Percentiles rank a stretch among this genome's conserved stretches.
These are phyloP conservation scores for Procavia capensis DNA, from an alignment of 2,113 vertebrate genomes.

Conservation along the genomic window DNA sequence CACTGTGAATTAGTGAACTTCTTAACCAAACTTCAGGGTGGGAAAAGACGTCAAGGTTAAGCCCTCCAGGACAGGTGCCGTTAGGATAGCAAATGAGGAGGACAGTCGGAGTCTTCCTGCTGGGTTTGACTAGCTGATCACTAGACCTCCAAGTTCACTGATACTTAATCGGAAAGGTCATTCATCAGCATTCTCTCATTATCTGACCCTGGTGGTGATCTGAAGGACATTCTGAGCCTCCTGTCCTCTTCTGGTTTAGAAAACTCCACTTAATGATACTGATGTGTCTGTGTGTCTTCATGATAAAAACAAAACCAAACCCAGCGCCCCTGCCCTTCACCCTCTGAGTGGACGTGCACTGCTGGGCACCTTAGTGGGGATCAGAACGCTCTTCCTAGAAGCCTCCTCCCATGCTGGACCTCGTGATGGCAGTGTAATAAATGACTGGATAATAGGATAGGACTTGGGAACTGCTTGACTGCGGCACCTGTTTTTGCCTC, in stretches of 20 bases:
- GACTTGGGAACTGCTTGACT: not conserved
- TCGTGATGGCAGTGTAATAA: not conserved
- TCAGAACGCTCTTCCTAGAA: not conserved
- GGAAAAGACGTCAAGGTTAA: not conserved
- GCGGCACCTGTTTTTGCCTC: not conserved
- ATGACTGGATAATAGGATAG: not conserved
- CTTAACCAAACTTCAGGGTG: not conserved
- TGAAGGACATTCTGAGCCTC: not conserved
- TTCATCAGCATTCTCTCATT: not conserved
- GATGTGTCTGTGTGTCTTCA: not conserved
- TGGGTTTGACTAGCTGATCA: not conserved
- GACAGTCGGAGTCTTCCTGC: not conserved
- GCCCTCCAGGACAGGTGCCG: not conserved
- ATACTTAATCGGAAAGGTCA: not conserved
- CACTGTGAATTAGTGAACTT: not conserved
- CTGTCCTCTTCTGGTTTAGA: not conserved
- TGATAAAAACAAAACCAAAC: not conserved
- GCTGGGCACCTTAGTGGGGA: not conserved
- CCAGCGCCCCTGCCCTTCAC: not conserved
- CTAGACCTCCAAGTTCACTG: not conserved
- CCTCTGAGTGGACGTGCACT: accelerated
- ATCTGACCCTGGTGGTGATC: not conserved
- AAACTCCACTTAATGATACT: not conserved
- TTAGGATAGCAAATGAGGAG: not conserved
- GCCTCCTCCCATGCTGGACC: not conserved